Conservation (phyloP, 2,113 vertebrate species). For the Forbesichthys papilliferus region DNA sequence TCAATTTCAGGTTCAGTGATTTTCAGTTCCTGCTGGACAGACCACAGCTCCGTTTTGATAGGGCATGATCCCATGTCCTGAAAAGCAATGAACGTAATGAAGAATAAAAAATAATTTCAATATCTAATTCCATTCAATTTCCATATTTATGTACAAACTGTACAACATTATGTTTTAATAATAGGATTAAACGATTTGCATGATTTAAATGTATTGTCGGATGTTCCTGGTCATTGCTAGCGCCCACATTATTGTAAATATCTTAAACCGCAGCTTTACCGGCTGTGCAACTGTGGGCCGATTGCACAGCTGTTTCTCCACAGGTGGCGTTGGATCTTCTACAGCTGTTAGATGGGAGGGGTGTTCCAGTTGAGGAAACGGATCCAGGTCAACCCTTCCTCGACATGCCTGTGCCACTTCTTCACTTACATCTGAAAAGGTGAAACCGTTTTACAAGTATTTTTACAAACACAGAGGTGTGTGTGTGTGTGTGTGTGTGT, state of each 20-base stretch:
- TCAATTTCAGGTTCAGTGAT: constrained; percentile 87
- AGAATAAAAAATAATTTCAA: constrained; percentile 15
- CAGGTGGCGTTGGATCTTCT: constrained; percentile 49
- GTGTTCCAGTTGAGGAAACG: constrained; percentile 48
- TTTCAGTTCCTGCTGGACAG: constrained; percentile 84
- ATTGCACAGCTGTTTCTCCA: constrained; percentile 56
- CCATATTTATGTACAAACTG: no score
- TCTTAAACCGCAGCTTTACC: constrained; percentile 46
- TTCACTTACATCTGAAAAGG: constrained; percentile 43
- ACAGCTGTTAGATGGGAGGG: constrained; percentile 20
- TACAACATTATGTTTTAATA: no score
- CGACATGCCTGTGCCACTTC: constrained; percentile 23
- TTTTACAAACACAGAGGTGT: not conserved
- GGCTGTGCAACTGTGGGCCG: constrained; percentile 38
- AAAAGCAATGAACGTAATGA: constrained; percentile 19
- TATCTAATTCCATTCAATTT: not conserved
- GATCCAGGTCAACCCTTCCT: constrained; percentile 22
- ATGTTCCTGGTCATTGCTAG: no score
- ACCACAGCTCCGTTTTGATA: constrained; percentile 69
- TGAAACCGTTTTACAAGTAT: not conserved
- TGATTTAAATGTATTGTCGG: no score
- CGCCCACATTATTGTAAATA: no score
- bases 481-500: not conserved
- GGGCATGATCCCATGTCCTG: constrained; percentile 72
- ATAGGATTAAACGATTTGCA: no score